Evolutionary conservation across 2,888 invertebrate genomes (phyloP).

Genomic region (Papilio gigon): DNA sequence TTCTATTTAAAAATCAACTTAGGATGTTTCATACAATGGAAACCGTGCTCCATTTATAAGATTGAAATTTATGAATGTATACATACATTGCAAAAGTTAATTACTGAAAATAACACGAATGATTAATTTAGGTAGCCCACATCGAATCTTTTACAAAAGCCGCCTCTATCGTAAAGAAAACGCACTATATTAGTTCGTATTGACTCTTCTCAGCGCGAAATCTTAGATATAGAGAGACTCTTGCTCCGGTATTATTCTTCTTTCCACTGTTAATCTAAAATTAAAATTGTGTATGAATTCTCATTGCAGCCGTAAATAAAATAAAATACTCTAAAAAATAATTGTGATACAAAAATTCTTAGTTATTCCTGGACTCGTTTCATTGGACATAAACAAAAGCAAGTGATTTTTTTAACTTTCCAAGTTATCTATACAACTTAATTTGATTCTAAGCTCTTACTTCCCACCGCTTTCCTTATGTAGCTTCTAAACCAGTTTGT

Average conservation of each 20-base stretch:
- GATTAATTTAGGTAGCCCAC: constrained; percentile 14
- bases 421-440: too few species aligned
- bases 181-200: constrained; percentile 17
- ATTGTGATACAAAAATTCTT: too few species aligned
- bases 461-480: too few species aligned
- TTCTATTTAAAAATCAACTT: neutral
- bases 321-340: neutral
- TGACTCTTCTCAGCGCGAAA: neutral
- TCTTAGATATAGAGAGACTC: constrained; percentile 7
- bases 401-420: too few species aligned
- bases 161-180: constrained; percentile 19
- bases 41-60: neutral
- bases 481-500: too few species aligned
- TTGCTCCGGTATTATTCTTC: constrained; percentile 7
- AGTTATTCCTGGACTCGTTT: too few species aligned
- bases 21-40: neutral
- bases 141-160: neutral
- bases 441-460: too few species aligned
- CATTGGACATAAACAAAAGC: too few species aligned
- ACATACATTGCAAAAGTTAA: neutral
- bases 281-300: neutral
- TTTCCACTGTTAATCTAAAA: neutral
- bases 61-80: neutral
- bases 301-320: neutral
- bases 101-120: constrained; percentile 3